phyloP scores from a whole-genome alignment of 2,797 vertebrate species.

The Sebastes trivittatus region DNA sequence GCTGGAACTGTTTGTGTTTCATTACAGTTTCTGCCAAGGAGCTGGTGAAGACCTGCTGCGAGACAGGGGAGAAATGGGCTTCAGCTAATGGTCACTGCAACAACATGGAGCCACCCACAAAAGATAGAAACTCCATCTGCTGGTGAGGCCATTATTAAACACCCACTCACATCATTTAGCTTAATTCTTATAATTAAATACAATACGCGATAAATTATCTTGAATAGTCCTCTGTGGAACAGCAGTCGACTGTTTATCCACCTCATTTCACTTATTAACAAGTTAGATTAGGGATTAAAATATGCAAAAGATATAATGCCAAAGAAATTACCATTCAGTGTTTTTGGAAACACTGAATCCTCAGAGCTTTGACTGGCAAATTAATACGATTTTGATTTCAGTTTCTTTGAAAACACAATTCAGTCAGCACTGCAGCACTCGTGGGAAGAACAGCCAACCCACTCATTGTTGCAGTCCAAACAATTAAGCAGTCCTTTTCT shows the following conservation, averaged over 20 bases:
- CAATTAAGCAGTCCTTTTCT: conserved; percentile 24
- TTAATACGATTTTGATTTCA: not conserved
- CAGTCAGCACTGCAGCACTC: conserved; percentile 9
- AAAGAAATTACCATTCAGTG: not conserved
- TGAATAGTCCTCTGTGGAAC: not conserved
- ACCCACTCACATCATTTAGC: not conserved
- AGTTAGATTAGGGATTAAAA: not conserved
- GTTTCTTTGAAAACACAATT: conserved; percentile 4
- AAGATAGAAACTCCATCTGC: conserved; percentile 85
- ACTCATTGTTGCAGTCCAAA: conserved; percentile 38
- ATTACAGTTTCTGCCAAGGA: conserved; percentile 85
- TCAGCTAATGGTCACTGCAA: conserved; percentile 88
- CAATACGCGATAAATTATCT: conserved; percentile 3
- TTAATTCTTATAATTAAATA: conserved; percentile 27
- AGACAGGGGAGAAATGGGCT: conserved; percentile 92
- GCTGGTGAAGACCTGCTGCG: conserved; percentile 89
- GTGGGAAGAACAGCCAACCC: conserved; percentile 6
- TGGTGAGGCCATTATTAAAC: conserved; percentile 81
- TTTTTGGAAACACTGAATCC: not conserved
- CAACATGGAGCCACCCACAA: conserved; percentile 80
- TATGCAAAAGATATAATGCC: not conserved
- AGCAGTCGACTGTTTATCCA: not conserved
- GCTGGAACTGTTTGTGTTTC: conserved; percentile 58
- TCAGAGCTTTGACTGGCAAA: not conserved
- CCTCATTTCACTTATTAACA: not conserved